Evolutionary conservation across 2,888 invertebrate species (phyloP).

Genomic region (Pseudococcus jackbeardsleyi): DNA sequence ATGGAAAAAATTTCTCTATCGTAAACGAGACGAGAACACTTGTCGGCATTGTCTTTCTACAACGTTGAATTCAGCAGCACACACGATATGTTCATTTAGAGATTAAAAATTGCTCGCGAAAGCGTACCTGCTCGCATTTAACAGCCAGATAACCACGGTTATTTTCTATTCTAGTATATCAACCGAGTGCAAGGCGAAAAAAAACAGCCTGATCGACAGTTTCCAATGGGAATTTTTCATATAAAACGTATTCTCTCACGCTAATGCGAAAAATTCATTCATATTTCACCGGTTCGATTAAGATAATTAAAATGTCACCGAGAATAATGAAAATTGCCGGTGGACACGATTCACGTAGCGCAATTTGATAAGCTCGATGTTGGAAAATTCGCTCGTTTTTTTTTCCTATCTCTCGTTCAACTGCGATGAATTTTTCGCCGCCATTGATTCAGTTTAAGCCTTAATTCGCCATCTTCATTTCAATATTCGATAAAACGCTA

Average conservation of each 20-base stretch:
- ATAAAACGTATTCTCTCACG: no score
- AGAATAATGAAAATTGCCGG: neutral
- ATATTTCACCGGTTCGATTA: neutral
- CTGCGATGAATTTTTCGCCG: neutral
- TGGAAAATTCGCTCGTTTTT: neutral
- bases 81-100: constrained; percentile 2
- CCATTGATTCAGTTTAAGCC: neutral
- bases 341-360: no score
- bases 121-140: neutral
- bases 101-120: constrained; percentile 10
- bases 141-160: neutral
- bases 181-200: neutral
- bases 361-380: neutral
- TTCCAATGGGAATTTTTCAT: neutral
- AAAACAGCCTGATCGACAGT: neutral
- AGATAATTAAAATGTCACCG: neutral
- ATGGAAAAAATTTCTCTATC: neutral
- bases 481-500: constrained; percentile 9
- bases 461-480: constrained; percentile 28
- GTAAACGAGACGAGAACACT: neutral
- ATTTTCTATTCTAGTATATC: neutral
- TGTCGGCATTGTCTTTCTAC: neutral
- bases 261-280: neutral
- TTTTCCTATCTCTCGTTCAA: no score
- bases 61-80: neutral